These are phyloP conservation scores for Amphimallon solstitiale DNA, from an alignment of 2,888 invertebrate species.

Conservation along the genomic window DNA sequence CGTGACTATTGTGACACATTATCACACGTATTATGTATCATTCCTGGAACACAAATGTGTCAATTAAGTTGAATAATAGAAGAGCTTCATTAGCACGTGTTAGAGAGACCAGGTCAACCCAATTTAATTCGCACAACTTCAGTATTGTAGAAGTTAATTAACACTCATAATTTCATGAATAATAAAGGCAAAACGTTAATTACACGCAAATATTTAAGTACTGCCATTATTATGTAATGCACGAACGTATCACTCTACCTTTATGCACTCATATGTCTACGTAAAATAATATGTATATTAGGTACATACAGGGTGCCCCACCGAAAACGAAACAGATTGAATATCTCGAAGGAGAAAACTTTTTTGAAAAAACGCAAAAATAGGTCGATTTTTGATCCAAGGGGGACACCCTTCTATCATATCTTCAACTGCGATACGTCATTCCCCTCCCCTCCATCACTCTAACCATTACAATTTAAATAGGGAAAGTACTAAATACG, in stretches of 20 bases:
- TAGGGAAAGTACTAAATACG: too few relatives aligned
- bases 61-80: conserved; percentile 41
- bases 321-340: too few relatives aligned
- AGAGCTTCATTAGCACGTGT: conserved; percentile 34
- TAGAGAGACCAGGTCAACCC: background rate
- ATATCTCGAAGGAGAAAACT: too few relatives aligned
- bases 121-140: conserved; percentile 28
- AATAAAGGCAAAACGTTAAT: conserved; percentile 28
- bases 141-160: conserved; percentile 31
- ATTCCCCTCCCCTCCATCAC: too few relatives aligned
- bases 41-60: conserved; percentile 41
- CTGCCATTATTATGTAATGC: background rate
- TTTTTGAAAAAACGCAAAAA: too few relatives aligned
- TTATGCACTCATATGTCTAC: too few relatives aligned
- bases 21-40: conserved; percentile 44
- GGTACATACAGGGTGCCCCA: too few relatives aligned
- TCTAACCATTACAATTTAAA: too few relatives aligned
- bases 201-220: background rate
- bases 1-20: conserved; percentile 45
- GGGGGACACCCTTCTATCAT: too few relatives aligned
- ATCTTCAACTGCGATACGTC: too few relatives aligned
- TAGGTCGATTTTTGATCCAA: too few relatives aligned
- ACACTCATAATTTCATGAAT: conserved; percentile 22
- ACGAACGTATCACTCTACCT: background rate
- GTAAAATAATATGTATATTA: too few relatives aligned